These are phyloP conservation scores for Rosalia funebris DNA, from an alignment of 2,888 invertebrate genomes.

Conservation along the genomic window DNA sequence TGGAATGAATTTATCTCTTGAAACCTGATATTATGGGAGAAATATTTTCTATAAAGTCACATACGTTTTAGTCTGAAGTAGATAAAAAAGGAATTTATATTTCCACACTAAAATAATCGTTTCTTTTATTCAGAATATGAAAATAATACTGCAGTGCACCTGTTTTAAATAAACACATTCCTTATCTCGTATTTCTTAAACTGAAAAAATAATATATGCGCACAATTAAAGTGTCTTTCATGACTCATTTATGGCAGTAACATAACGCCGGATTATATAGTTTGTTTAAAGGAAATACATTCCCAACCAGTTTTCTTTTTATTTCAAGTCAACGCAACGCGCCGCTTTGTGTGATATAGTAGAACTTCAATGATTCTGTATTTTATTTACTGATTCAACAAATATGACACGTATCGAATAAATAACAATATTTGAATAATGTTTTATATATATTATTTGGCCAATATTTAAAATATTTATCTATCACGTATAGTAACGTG, in stretches of 20 bases:
- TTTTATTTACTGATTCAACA: too few species aligned
- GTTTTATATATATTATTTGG: too few species aligned
- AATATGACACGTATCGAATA: too few species aligned
- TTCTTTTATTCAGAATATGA: constrained; percentile 40
- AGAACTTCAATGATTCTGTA: too few species aligned
- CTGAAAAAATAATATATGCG: constrained; percentile 21
- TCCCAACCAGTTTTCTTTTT: not conserved
- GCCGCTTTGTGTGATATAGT: too few species aligned
- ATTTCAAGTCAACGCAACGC: too few species aligned
- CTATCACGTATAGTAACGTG: too few species aligned
- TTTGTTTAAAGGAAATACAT: not conserved
- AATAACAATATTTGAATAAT: too few species aligned
- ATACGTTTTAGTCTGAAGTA: constrained; percentile 37
- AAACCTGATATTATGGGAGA: constrained; percentile 45
- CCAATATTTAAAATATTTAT: too few species aligned
- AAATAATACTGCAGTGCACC: constrained; percentile 36
- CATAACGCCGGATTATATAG: not conserved
- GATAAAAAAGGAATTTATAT: constrained; percentile 41
- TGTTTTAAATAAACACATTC: constrained; percentile 34
- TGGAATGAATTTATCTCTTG: constrained; percentile 37
- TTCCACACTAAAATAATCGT: constrained; percentile 39
- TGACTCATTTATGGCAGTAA: constrained; percentile 15
- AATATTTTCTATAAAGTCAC: constrained; percentile 47
- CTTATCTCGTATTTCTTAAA: constrained; percentile 29
- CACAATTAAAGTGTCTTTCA: constrained; percentile 11